Percentiles rank a stretch among this genome's conserved stretches.
These are phyloP conservation scores for Salpingus planirostris DNA, from an alignment of 2,888 invertebrate species.

Conservation along the genomic window DNA sequence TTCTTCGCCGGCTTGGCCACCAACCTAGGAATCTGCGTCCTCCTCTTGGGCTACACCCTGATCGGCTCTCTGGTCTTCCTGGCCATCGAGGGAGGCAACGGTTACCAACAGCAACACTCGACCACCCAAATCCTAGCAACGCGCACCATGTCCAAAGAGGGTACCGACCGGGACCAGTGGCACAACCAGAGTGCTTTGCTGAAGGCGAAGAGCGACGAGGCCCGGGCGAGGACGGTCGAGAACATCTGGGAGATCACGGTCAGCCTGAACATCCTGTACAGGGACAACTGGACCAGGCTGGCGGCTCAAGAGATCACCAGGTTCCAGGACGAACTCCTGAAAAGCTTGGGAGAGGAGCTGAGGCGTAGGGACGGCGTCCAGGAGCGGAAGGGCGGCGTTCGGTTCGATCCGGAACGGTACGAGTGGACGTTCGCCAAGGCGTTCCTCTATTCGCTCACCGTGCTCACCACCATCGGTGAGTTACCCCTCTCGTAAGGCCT, in stretches of 20 bases:
- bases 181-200: conserved; percentile 40
- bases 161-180: conserved; percentile 30
- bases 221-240: conserved; percentile 64
- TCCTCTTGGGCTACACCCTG: conserved; percentile 71
- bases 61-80: conserved; percentile 72
- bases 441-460: conserved; percentile 90
- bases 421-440: conserved; percentile 87
- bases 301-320: conserved; percentile 69
- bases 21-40: conserved; percentile 70
- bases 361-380: conserved; percentile 33
- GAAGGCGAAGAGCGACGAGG: conserved; percentile 46
- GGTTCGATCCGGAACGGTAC: conserved; percentile 40
- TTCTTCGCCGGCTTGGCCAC: conserved; percentile 68
- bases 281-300: conserved; percentile 78
- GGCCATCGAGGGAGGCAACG: conserved; percentile 67
- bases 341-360: conserved; percentile 71
- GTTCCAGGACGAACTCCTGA: conserved; percentile 68
- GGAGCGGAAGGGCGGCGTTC: conserved; percentile 37
- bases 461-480: conserved; percentile 87
- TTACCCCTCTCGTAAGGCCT: too few species aligned
- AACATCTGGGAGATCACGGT: conserved; percentile 89
- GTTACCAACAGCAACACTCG: conserved; percentile 45
- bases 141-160: conserved; percentile 36
- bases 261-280: conserved; percentile 75
- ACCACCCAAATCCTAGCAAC: conserved; percentile 48